phyloP scores from a whole-genome alignment of 2,888 invertebrate species.

The Tromatobia lineatoria region DNA sequence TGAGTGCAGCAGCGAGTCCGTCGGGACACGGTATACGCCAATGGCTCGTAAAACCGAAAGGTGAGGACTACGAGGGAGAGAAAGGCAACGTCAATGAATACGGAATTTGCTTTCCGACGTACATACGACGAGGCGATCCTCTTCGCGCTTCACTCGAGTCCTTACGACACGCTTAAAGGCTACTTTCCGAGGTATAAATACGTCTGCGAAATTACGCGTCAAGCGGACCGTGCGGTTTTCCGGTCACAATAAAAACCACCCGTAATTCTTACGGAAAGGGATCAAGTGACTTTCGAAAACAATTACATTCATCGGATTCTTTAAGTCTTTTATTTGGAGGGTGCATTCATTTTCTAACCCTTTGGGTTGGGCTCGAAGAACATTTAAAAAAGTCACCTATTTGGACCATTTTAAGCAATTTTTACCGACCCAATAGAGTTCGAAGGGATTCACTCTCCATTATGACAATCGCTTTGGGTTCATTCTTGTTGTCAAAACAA shows the following conservation, averaged over 20 bases:
- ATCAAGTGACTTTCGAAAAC: too few relatives aligned
- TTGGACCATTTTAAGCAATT: too few relatives aligned
- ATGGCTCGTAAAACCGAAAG: conserved; percentile 67
- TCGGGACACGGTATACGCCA: conserved; percentile 42
- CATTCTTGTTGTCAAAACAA: too few relatives aligned
- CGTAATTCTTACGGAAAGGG: background rate
- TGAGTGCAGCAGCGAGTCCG: conserved; percentile 14
- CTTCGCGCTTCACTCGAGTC: conserved; percentile 31
- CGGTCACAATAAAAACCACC: background rate
- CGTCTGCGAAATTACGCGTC: background rate
- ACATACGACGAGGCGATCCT: conserved; percentile 3
- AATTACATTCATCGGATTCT: conserved; percentile 6
- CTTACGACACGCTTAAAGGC: background rate
- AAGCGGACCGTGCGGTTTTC: background rate
- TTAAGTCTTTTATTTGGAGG: too few relatives aligned
- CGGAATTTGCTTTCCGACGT: conserved; percentile 66
- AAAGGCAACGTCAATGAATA: conserved; percentile 69
- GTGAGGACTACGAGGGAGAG: conserved; percentile 48
- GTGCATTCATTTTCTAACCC: too few relatives aligned
- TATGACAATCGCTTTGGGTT: too few relatives aligned
- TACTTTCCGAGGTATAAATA: background rate
- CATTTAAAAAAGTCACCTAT: too few relatives aligned
- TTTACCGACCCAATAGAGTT: too few relatives aligned
- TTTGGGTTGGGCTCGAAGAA: too few relatives aligned
- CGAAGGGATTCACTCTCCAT: too few relatives aligned